Evolutionary conservation across 2,888 invertebrate genomes (phyloP).

Genomic region (Hirtodrosophila duncani): DNA sequence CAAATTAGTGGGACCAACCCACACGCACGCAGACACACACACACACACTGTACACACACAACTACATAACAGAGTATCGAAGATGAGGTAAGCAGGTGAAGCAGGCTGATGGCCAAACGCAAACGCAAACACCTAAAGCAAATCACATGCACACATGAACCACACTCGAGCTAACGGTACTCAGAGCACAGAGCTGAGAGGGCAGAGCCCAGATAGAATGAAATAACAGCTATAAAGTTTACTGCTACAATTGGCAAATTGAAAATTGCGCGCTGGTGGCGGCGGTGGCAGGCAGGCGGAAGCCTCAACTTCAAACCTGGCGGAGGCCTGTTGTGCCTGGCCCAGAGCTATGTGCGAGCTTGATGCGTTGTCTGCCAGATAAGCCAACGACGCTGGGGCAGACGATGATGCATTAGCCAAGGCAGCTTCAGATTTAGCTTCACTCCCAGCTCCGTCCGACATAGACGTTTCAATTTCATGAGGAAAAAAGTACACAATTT

Average conservation of each 20-base stretch:
- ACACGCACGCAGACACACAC: conserved; percentile 24
- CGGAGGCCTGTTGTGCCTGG: conserved; percentile 38
- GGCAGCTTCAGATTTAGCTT: conserved; percentile 12
- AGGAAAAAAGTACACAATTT: conserved; percentile 43
- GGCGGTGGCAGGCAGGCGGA: conserved; percentile 18
- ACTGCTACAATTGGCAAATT: conserved; percentile 74
- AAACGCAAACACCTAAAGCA: conserved; percentile 63
- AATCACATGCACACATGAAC: conserved; percentile 57
- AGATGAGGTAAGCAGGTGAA: conserved; percentile 28
- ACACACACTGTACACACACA: not conserved
- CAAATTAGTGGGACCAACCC: conserved; percentile 58
- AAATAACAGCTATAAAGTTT: conserved; percentile 61
- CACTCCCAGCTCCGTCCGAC: conserved; percentile 26
- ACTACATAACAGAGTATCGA: conserved; percentile 1
- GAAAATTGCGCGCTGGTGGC: conserved; percentile 65
- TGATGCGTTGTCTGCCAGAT: conserved; percentile 58
- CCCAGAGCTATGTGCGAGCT: conserved; percentile 46
- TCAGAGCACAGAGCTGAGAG: conserved; percentile 2
- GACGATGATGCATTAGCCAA: conserved; percentile 61
- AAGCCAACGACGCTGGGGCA: conserved; percentile 48
- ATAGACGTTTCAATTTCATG: conserved; percentile 72
- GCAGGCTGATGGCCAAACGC: conserved; percentile 8
- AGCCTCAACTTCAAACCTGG: conserved; percentile 15
- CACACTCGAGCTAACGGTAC: conserved; percentile 56
- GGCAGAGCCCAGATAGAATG: conserved; percentile 4